Conservation (phyloP, 53 echinoderm and acorn worm species). For the Zoroaster sp. region DNA sequence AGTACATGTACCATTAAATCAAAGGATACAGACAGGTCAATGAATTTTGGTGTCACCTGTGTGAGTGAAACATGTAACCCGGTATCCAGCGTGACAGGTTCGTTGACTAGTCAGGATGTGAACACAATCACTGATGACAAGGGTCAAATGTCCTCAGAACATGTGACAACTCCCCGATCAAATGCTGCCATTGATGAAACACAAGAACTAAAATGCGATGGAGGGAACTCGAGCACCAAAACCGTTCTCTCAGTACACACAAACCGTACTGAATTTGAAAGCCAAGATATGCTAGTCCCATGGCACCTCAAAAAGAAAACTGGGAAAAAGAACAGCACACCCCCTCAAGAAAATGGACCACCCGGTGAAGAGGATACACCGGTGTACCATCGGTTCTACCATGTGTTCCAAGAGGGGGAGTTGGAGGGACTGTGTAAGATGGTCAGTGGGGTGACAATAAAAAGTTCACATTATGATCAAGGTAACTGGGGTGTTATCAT, state of each 20-base stretch:
- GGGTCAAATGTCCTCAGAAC: no score
- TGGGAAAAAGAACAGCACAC: neutral
- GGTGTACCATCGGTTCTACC: conserved; percentile 89
- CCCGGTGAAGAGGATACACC: conserved; percentile 8
- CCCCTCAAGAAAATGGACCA: conserved; percentile 9
- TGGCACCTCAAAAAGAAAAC: conserved; percentile 79
- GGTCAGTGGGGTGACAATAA: conserved; percentile 33
- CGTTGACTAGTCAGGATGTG: neutral
- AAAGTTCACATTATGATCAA: conserved; percentile 84
- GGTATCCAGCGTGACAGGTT: neutral
- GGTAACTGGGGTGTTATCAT: conserved; percentile 94
- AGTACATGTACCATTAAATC: neutral
- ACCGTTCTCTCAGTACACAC: conserved; percentile 63
- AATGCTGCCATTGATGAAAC: neutral
- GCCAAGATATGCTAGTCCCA: conserved; percentile 93
- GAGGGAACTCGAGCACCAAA: neutral
- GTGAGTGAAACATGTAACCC: no score
- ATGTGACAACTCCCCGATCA: neutral
- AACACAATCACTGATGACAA: neutral
- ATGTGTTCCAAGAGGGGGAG: conserved; percentile 93
- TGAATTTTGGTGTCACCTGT: neutral
- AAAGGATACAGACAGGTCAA: neutral
- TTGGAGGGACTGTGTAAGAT: conserved; percentile 68
- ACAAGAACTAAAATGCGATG: neutral
- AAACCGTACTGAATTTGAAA: conserved; percentile 87